A percentile compares a stretch with the other conserved stretches of the same genome.
These are phyloP conservation scores for Pandemis cinnamomeana DNA, from an alignment of 2,888 invertebrate genomes.

Conservation along the genomic window DNA sequence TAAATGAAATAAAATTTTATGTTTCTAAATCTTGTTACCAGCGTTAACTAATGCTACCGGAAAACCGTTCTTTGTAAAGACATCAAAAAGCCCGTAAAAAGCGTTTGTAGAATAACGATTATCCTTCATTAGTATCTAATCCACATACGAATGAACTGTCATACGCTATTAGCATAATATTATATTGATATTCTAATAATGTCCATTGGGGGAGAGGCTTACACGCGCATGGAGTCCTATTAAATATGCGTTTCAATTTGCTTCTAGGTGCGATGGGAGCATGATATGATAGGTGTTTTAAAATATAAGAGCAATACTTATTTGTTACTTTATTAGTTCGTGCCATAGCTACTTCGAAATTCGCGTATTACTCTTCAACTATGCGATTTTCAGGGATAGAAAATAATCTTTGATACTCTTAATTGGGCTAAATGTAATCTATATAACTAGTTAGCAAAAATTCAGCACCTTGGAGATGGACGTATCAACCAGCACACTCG, in stretches of 20 bases:
- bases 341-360: background rate
- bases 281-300: background rate
- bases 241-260: constrained; percentile 23
- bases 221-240: constrained; percentile 4
- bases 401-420: too few relatives aligned
- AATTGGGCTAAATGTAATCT: too few relatives aligned
- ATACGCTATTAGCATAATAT: constrained; percentile 35
- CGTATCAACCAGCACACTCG: too few relatives aligned
- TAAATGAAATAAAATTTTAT: background rate
- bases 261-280: background rate
- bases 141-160: constrained; percentile 31
- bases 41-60: constrained; percentile 8
- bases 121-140: constrained; percentile 30
- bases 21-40: background rate
- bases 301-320: background rate
- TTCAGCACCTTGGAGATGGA: too few relatives aligned
- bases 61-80: constrained; percentile 29
- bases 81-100: constrained; percentile 36
- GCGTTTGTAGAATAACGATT: constrained; percentile 34
- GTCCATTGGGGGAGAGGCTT: constrained; percentile 22
- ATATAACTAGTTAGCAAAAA: too few relatives aligned
- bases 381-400: too few relatives aligned
- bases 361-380: too few relatives aligned
- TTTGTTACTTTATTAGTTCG: background rate
- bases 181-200: constrained; percentile 39